Base-by-base conservation (phyloP, 2,113 vertebrate species). In the Sinocyclocheilus rhinocerous region DNA sequence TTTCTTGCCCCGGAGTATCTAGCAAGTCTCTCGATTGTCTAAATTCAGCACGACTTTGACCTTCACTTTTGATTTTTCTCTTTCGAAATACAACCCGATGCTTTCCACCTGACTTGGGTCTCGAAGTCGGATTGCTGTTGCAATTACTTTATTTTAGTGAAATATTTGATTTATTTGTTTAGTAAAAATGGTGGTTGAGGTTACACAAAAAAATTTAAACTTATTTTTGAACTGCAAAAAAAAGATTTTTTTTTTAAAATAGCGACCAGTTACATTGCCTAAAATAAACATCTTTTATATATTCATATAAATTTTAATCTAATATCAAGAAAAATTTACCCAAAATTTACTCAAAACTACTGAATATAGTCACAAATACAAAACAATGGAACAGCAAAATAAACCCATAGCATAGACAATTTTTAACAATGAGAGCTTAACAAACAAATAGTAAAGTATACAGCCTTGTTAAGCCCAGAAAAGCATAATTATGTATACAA, bases 41-140 rank as follows among this genome's bases (percentile, higher is more conserved):
- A 45, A 86, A 81, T 81, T 81, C 78, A 52, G 39, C 63, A 77
- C 26, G 3, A 61, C 36, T 63, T 76, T 72, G 76, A 84, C 92
- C 86, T 86, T 50, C 79, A 79, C 26, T 29, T 48, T 50, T 6
- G 33, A 76, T 75, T 85, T 86, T 83, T 87, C 82, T 77, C 33
- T 79, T 42, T 63, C 22, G 15, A 26, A 22, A 78, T 36, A 75
- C 20, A 84, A 33, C 55, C 79, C 70, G 88, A 88, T 88, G 86
- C 84, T 88, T 91, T 86, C 86, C 81, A 82, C 75, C 89, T 86
- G 85, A 84, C 88, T 90, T 87, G n/a, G 52, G 55, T 4, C n/a
- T 90, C 77, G 81, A 88, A 84, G 59, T 33, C 3, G 86, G 86
- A 39, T 42, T 24, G 20, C 33, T 29, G 65, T 57, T 73, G n/a